Percentiles rank a stretch among this genome's conserved stretches.
These are phyloP conservation scores for Mastacembelus armatus DNA, from an alignment of 2,797 vertebrate genomes.

Conservation along the genomic window DNA sequence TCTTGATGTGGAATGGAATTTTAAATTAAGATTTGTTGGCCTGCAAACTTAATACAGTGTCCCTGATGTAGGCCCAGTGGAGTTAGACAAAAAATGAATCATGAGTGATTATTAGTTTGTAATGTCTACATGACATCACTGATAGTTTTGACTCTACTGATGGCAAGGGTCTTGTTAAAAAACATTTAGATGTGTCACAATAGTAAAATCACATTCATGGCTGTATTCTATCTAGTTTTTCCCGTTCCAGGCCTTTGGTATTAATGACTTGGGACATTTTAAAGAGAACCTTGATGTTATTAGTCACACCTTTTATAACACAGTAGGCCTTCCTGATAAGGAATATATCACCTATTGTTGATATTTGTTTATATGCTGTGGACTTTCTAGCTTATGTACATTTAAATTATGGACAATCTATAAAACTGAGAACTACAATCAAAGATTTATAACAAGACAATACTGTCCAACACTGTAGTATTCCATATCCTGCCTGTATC, in stretches of 20 bases:
- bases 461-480: not conserved
- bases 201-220: not conserved
- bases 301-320: not conserved
- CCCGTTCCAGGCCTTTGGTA: not conserved
- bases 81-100: no score
- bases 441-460: not conserved
- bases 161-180: not conserved
- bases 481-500: constrained; percentile 5
- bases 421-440: not conserved
- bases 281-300: not conserved
- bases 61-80: no score
- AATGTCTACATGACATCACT: not conserved
- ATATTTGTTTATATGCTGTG: not conserved
- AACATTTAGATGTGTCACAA: not conserved
- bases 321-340: not conserved
- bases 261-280: not conserved
- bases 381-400: not conserved
- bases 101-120: no score
- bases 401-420: not conserved
- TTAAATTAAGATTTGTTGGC: not conserved
- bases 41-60: no score
- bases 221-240: not conserved
- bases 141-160: not conserved
- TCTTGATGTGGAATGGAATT: not conserved
- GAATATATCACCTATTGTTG: not conserved